Conservation (phyloP, 2,888 invertebrate species). For the Ormyrus thymus region DNA sequence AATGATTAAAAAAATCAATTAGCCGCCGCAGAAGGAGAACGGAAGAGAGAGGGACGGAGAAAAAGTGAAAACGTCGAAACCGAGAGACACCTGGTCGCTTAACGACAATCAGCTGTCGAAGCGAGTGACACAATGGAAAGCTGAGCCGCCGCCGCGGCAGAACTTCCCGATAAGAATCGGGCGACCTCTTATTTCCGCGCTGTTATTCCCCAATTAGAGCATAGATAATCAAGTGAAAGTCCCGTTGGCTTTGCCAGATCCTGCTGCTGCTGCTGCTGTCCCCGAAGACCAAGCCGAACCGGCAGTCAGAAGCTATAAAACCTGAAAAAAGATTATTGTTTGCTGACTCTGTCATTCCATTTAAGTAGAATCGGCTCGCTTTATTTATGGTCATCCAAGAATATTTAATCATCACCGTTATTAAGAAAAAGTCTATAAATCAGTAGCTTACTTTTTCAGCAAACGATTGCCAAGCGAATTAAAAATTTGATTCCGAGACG, state of each 20-base stretch:
- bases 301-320: not conserved
- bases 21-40: not conserved
- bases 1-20: constrained; percentile 31
- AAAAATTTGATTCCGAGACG: no score
- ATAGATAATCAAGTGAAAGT: constrained; percentile 49
- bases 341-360: no score
- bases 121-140: constrained; percentile 30
- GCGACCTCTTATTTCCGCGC: constrained; percentile 25
- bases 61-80: constrained; percentile 29
- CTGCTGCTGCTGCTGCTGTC: constrained; percentile 11
- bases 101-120: constrained; percentile 51
- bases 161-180: constrained; percentile 44
- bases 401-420: no score
- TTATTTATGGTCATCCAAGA: no score
- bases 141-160: not conserved
- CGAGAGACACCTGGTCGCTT: constrained; percentile 34
- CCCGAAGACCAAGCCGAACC: constrained; percentile 16
- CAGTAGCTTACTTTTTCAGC: no score
- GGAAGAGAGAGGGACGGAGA: not conserved
- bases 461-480: no score
- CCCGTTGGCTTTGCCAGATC: constrained; percentile 28
- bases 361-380: no score
- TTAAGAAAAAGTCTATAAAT: no score
- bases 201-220: constrained; percentile 44
- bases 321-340: constrained; percentile 9